Base-by-base conservation (phyloP, 64 coral and sea anemone genomes). In the Montipora capricornis region DNA sequence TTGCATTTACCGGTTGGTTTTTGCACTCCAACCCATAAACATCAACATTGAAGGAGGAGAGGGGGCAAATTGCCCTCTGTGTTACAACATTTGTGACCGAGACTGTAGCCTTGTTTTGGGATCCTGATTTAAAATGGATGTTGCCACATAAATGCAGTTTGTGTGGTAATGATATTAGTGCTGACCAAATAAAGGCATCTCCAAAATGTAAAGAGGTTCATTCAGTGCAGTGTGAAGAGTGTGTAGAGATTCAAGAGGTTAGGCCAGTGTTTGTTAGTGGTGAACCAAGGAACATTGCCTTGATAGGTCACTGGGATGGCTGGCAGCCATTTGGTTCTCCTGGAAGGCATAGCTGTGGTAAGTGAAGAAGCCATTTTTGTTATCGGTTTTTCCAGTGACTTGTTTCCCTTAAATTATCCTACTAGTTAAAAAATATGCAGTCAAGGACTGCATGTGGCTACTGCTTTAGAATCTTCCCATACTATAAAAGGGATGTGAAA, bases 251-350 rank as follows among this genome's bases (percentile, higher is more conserved):
- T 22, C 62, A 67, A 17, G 11, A 4, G 16, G 12, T 15, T 67
- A 15, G 12, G 4, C 69, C 69, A 20, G n/a, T 20, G 4, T 73
- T 19, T 79, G 60, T 50, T 46, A 3, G 29, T 46, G 88, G 88
- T 66, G 88, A 80, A 24, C 88, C 88, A 67, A 0, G 88, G 5
- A 90, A 90, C 7, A 79, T 79, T 68, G 88, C 51, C 11, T 74
- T 90, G 22, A 90, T 90, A 44, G 88, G 76, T 11, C 76, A 90
- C 20, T 90, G 88, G 88, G 88, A 90, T 79, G 88, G 88, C 12
- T 79, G 88, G 75, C 74, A 90, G 57, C 88, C 88, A 55, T 90
- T 90, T 64, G 88, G 88, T 37, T 79, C 11, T 16, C 88, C 75
- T 47, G 88, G 88, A 5, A 19, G 10, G 8, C 12, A 78, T 14